Conservation (phyloP, 2,888 invertebrate genomes). For the Melanostoma scalare region DNA sequence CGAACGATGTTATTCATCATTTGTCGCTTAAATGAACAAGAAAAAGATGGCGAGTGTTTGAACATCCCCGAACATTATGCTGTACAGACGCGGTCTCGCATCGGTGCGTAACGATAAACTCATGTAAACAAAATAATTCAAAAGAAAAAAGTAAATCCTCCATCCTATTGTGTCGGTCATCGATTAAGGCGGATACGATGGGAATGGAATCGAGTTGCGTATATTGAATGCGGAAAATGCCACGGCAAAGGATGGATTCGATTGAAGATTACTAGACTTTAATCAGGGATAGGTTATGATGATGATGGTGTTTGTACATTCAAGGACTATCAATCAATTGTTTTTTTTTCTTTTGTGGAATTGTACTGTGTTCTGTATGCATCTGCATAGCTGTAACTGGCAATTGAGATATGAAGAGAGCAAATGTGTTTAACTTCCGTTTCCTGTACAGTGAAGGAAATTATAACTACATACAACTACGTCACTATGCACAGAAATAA, state of each 20-base stretch:
- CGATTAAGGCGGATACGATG: slow-evolving; percentile 66
- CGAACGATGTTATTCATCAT: slow-evolving; percentile 55
- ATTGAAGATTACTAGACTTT: slow-evolving; percentile 65
- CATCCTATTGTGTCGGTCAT: slow-evolving; percentile 48
- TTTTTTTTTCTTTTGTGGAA: slow-evolving; percentile 14
- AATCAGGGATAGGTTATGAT: slow-evolving; percentile 25
- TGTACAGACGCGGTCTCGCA: slow-evolving; percentile 45
- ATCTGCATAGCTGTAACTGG: slow-evolving; percentile 63
- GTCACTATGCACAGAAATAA: not conserved
- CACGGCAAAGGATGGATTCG: slow-evolving; percentile 52
- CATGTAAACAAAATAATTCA: slow-evolving; percentile 44
- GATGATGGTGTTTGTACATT: slow-evolving; percentile 9
- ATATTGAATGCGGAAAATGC: slow-evolving; percentile 39
- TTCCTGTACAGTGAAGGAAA: slow-evolving; percentile 39
- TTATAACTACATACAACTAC: not conserved
- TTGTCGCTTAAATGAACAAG: slow-evolving; percentile 51
- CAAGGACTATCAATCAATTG: slow-evolving; percentile 63
- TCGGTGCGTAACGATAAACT: slow-evolving; percentile 51
- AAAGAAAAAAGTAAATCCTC: slow-evolving; percentile 33
- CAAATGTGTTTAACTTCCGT: slow-evolving; percentile 64
- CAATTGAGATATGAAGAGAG: slow-evolving; percentile 52
- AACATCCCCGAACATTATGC: slow-evolving; percentile 24
- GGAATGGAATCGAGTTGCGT: slow-evolving; percentile 68
- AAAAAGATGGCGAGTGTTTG: slow-evolving; percentile 35
- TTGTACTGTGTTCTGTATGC: slow-evolving; percentile 25